Conservation (phyloP, 2,797 vertebrate genomes). For the Oryzias dopingdopingensis region DNA sequence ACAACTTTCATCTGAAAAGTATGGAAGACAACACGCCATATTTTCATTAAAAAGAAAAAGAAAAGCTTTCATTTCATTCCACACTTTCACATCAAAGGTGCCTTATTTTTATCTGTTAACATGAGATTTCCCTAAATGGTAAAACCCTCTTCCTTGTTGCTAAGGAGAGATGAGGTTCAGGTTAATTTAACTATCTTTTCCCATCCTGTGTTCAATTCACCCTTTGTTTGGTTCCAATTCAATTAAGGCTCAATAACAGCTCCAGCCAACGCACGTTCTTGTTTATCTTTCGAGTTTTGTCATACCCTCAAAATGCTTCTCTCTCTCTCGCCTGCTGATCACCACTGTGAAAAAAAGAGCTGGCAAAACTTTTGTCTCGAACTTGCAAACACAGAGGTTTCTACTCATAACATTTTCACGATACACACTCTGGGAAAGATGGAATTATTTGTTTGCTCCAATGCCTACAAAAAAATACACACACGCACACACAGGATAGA, state of each 20-base stretch:
- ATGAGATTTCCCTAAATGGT: constrained; percentile 44
- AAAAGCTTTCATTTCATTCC: constrained; percentile 50
- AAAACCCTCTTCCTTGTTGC: constrained; percentile 38
- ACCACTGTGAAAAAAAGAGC: constrained; percentile 22
- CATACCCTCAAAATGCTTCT: constrained; percentile 1
- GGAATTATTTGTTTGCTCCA: constrained; percentile 26
- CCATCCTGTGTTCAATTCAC: constrained; percentile 53
- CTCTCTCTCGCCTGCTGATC: constrained; percentile 10
- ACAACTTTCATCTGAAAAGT: constrained; percentile 60
- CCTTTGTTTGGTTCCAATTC: constrained; percentile 73
- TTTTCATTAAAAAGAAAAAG: constrained; percentile 61
- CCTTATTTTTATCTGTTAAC: constrained; percentile 52
- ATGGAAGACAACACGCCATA: constrained; percentile 35
- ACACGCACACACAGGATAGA: constrained; percentile 31
- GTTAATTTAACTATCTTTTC: constrained; percentile 41
- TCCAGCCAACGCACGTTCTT: constrained; percentile 39
- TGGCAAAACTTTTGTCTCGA: constrained; percentile 46
- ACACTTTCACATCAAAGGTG: constrained; percentile 56
- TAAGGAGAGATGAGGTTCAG: constrained; percentile 56
- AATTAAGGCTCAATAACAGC: constrained; percentile 86
- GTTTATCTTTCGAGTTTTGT: constrained; percentile 21
- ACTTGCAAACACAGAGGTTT: constrained; percentile 40
- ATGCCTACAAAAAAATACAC: constrained; percentile 23
- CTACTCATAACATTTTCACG: constrained; percentile 49
- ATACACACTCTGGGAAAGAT: constrained; percentile 34